Conservation (phyloP, 64 coral and sea anemone species). For the Montipora cactus region DNA sequence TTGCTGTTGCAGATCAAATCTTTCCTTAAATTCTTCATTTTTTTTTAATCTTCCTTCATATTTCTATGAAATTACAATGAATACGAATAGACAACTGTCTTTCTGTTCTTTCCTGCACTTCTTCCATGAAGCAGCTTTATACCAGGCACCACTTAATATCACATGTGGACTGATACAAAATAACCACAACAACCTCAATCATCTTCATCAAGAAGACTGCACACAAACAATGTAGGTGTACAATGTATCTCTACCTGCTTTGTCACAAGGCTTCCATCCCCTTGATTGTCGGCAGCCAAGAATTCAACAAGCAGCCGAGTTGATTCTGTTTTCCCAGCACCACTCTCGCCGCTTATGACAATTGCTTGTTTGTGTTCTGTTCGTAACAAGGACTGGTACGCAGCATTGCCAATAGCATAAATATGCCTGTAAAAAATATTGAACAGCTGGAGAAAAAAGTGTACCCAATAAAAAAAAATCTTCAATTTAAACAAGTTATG, state of each 20-base stretch:
- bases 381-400: slow-evolving; percentile 51
- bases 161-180: too few species aligned
- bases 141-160: too few species aligned
- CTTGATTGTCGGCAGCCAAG: slow-evolving; percentile 80
- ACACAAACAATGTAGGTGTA: too few species aligned
- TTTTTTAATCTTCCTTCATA: too few species aligned
- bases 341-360: slow-evolving; percentile 84
- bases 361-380: slow-evolving; percentile 62
- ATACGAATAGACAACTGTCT: too few species aligned
- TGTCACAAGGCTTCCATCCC: slow-evolving; percentile 63
- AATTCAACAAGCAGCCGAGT: slow-evolving; percentile 71
- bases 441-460: background rate
- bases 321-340: slow-evolving; percentile 89
- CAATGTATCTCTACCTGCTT: slow-evolving; percentile 74
- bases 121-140: too few species aligned
- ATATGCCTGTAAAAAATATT: slow-evolving; percentile 45
- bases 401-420: slow-evolving; percentile 76
- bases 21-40: too few species aligned
- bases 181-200: background rate
- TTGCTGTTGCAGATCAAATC: too few species aligned
- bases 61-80: too few species aligned
- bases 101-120: too few species aligned
- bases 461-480: background rate
- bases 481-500: background rate
- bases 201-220: background rate